Base-by-base conservation (phyloP, 2,888 invertebrate species). In the Stegana nigrithorax region DNA sequence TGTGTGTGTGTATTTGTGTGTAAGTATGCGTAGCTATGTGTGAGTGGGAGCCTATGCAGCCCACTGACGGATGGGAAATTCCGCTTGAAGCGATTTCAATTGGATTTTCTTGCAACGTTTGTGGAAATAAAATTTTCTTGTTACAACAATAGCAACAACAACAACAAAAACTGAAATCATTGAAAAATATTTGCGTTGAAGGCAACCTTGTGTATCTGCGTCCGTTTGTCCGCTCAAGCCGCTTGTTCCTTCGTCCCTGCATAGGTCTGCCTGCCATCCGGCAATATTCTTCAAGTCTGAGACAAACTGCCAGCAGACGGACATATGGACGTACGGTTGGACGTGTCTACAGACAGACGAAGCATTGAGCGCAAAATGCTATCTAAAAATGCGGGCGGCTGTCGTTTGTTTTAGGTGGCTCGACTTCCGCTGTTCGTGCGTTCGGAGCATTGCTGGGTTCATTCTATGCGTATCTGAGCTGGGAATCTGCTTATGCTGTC, bases 391-490 rank as follows among this genome's bases (percentile, higher is more conserved):
- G 39, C 39, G 14, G 39, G 39, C 39, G 39, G 39, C 14, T 4
- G n/a, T 39, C 39, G n/a, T 39, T 39, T 39, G 17, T 14, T 39
- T 39, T 5, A 39, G 17, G 47, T 32, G 55, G 14, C 12, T 53
- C 56, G 56, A 51, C 51, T 57, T 32, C 57, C 60, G 58, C 21
- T 36, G 14, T 63, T 60, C 62, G 19, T 63, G 39, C 10, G n/a
- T 39, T 42, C 19, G 7, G 1, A 4, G 17, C n/a, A 17, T n/a
- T n/a, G 42, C 7, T 19, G 14, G 55, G 63, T 67, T 62, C 67
- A 55, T n/a, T n/a, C n/a, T n/a, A n/a, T n/a, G n/a, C n/a, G n/a
- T n/a, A n/a, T n/a, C n/a, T n/a, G n/a, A n/a, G 67, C 60, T 62
- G 12, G 42, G 44, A n/a, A n/a, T n/a, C 32, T 32, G 32, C n/a